Evolutionary conservation across 2,113 vertebrate species (phyloP).

Genomic region (Passer montanus): DNA sequence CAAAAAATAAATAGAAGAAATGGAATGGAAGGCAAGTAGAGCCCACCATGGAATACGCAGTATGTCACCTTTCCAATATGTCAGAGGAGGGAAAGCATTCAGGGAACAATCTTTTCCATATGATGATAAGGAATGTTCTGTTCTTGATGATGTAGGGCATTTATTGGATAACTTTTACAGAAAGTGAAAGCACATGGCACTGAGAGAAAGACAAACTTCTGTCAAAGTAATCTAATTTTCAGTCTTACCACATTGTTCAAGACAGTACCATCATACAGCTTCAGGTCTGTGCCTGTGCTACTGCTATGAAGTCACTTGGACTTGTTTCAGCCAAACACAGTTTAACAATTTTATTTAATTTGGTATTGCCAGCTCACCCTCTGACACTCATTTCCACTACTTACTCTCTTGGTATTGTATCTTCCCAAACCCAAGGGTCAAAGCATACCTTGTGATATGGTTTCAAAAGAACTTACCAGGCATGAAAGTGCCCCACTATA

Average conservation of each 20-base stretch:
- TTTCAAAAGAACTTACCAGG: neutral
- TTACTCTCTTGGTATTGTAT: neutral
- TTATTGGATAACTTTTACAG: neutral
- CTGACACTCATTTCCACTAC: neutral
- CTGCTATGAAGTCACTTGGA: neutral
- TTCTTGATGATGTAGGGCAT: neutral
- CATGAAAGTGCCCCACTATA: neutral
- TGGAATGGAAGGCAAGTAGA: neutral
- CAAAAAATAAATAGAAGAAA: neutral
- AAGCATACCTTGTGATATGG: neutral
- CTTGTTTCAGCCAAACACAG: neutral
- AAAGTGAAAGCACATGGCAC: accelerated
- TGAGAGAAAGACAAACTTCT: neutral
- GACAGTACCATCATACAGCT: neutral
- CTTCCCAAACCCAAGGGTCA: neutral
- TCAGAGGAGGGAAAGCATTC: neutral
- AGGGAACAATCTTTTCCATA: neutral
- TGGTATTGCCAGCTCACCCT: neutral
- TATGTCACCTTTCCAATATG: neutral
- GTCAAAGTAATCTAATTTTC: neutral
- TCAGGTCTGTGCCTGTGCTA: neutral
- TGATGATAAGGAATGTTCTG: neutral
- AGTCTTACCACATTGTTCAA: neutral
- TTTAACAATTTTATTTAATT: neutral
- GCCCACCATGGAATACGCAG: neutral